Evolutionary conservation across 2,888 invertebrate genomes (phyloP), one percentile per base, ranked within the genome.

Genomic region (Drosophila ustulata): DNA sequence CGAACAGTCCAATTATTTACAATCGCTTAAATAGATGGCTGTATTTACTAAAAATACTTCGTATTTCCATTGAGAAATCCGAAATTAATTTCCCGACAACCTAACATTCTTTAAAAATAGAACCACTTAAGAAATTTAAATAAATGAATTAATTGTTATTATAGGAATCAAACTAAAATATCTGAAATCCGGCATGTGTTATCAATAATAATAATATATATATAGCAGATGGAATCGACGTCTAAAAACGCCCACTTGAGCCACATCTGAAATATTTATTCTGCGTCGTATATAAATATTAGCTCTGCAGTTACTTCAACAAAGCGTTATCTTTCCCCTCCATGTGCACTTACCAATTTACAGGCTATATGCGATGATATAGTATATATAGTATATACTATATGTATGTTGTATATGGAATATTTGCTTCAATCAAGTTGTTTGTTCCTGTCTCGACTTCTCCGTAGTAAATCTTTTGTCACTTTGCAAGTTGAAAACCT

Each of bases 371-470:
- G 32, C 45, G 52, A 18, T 11, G 47, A 18, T 68, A 57, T 75
- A 52, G 5, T 37, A 34, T n/a, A 34, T 11, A 45, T 3, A 34
- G n/a, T 57, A n/a, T 59, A 49, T 41, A 28, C 25, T 43, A 37
- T 47, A 34, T 32, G 1, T 56, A n/a, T 50, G 13, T 9, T 39
- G n/a, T 37, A 37, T 37, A 4, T 11, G 4, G 28, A 32, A 34
- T 78, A 59, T 66, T 63, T 78, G 56, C 56, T 61, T 75, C 63
- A 75, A 74, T 78, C 75, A 75, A 78, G 52, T 64, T 64, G 59
- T 75, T 78, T 75, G 75, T 73, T 74, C 57, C 51, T 49, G 41
- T 41, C 30, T 13, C 45, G n/a, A 28, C 53, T 66, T 53, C 23
- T 23, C 53, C n/a, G 32, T 43, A 30, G 41, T 47, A 28, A 49